Base-by-base conservation (phyloP, 2,888 invertebrate genomes). In the Ommatoiulus sabulosus region DNA sequence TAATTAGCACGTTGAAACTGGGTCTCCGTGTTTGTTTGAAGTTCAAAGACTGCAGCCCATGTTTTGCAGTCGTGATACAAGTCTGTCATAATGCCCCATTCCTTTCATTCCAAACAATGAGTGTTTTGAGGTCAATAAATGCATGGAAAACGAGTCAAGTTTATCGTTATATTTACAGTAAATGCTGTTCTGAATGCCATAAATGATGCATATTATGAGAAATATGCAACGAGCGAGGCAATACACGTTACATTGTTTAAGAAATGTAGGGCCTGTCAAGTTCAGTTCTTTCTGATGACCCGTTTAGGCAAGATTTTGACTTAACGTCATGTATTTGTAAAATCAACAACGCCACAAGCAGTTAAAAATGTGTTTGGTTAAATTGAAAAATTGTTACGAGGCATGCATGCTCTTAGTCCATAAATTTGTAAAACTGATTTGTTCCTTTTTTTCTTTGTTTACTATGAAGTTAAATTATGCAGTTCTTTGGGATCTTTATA, bases 1-100 rank as follows among this genome's bases (percentile, higher is more conserved):
- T 80, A 80, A 80, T 80, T 80, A 80, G 80, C 80, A 80, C 80
- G 80, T 80, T 35, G 80, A 35, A 80, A 80, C 35, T 80, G 35
- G 80, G 80, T 80, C 80, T 80, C 35, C 35, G 24, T 35, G 80
- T 80, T 80, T 80, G 80, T 80, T 80, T 80, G 80, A 80, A 80
- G 35, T 80, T 35, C 80, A 80, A 35, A 80, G 35, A 35, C 80
- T 80, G 80, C 17, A 10, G 12, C 80, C 35, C 35, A 35, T 24
- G 80, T 80, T 80, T 35, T 35, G 1, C 80, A 80, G 35, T 80
- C 35, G 7, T 35, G 24, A 80, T 35, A 12, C 35, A 35, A 80
- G 80, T 12, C 10, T 80, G 7, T 80, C 35, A 80, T 80, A 24
- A 35, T 80, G 80, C 80, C 35, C 80, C 80, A 35, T 80, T 35